Percentiles rank a stretch among this genome's conserved stretches.
Evolutionary conservation across 2,113 vertebrate genomes (phyloP).

Genomic region (Rutilus rutilus): DNA sequence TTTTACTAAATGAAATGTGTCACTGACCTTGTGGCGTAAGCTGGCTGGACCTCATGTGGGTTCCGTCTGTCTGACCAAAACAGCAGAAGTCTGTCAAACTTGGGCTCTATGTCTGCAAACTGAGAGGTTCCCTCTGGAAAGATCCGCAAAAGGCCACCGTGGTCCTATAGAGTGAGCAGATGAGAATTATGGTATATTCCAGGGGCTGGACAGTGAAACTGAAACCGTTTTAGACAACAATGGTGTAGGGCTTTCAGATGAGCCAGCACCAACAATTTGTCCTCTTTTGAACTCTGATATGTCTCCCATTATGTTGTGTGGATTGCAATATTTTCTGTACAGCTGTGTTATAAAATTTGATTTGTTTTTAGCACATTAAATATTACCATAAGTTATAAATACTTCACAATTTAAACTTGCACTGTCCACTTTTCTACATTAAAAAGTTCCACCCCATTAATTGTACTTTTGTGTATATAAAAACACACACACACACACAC

Average conservation of each 20-base stretch:
- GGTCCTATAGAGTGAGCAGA: conserved; percentile 78
- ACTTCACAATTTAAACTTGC: no score
- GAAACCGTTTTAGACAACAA: background rate
- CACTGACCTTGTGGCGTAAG: conserved; percentile 90
- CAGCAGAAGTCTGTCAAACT: conserved; percentile 94
- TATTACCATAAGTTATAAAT: no score
- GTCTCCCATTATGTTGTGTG: no score
- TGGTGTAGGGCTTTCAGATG: background rate
- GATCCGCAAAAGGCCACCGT: conserved; percentile 96
- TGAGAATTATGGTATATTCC: background rate
- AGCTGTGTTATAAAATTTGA: no score
- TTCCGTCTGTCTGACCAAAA: conserved; percentile 99
- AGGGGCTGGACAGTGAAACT: background rate
- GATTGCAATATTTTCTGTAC: no score
- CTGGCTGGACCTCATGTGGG: conserved; percentile 97
- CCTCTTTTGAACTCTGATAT: no score
- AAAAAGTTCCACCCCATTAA: no score
- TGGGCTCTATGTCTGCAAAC: conserved; percentile 98
- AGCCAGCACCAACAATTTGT: no score
- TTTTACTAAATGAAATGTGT: background rate
- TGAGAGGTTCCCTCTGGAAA: conserved; percentile 98
- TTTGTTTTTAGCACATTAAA: no score
- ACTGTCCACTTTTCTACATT: no score
- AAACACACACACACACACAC: no score
- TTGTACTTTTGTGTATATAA: no score